Base-by-base conservation (phyloP, 1,140 invertebrate genomes). In the Drosophila lacteicornis region DNA sequence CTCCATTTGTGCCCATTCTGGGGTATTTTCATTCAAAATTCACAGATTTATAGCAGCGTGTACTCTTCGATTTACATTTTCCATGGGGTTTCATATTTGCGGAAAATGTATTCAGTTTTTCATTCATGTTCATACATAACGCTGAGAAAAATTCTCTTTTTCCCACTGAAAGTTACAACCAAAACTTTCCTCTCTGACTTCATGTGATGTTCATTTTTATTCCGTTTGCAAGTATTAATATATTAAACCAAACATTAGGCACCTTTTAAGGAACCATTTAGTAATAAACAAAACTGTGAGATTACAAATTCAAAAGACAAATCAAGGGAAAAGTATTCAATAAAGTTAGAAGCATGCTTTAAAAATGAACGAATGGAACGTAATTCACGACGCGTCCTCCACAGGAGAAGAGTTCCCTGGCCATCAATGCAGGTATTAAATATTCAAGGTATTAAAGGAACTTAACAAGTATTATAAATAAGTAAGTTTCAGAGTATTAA, bases 11-110 rank as follows among this genome's bases (percentile, higher is more conserved):
- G 49, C 25, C 47, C 30, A 51, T 51, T 27, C 25, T 15, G 7
- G n/a, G 49, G 50, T 5, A 51, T 7, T 51, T 27, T 17, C 53
- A 57, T 57, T 25, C 9, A 58, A 58, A 45, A 45, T 58, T 25
- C 56, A 58, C 56, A 11, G 56, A 58, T 45, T 58, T 58, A 43
- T 38, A 13, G 22, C 38, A 58, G 56, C n/a, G 38, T 57, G 38
- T 40, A 9, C 53, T 40, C 38, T 11, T 2, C n/a, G 12, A 53
- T 53, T 53, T 36, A 11, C 33, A 40, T 40, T 38, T 55, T 36
- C 17, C 0, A 9, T 38, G 13, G 33, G 7, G 15, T 8, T 55
- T 38, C 17, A 33, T 19, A 15, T 55, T 38, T 17, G 22, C 6
- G 22, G 15, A 27, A 58, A 58, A 27, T 58, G 38, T 17, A 56